A percentile compares a stretch with the other conserved stretches of the same genome.
Conservation (phyloP, 2,797 vertebrate species). For the Sparus aurata region DNA sequence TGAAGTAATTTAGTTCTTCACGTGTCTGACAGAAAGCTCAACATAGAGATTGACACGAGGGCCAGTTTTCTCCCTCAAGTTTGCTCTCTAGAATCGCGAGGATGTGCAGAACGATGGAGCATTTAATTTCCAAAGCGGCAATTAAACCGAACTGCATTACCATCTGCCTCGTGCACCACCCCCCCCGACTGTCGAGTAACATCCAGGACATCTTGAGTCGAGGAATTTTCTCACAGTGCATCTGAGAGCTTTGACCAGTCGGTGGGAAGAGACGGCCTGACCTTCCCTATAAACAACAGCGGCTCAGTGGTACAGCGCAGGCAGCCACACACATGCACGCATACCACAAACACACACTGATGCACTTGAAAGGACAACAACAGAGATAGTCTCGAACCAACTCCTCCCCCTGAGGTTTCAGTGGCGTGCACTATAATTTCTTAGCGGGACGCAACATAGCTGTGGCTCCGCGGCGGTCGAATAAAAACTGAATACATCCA, state of each 20-base stretch:
- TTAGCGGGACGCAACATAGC: constrained; percentile 63
- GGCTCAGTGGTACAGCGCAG: constrained; percentile 32
- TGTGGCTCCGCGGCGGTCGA: constrained; percentile 35
- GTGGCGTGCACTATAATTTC: constrained; percentile 61
- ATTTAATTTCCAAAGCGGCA: constrained; percentile 19
- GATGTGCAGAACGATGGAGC: background rate
- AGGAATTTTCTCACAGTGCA: constrained; percentile 62
- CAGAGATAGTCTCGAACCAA: constrained; percentile 53
- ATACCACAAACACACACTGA: constrained; percentile 21
- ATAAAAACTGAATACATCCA: constrained; percentile 40
- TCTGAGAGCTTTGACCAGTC: constrained; percentile 49
- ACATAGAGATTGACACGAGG: background rate
- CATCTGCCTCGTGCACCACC: no score
- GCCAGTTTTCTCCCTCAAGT: background rate
- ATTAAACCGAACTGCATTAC: constrained; percentile 2
- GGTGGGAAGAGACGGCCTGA: constrained; percentile 62
- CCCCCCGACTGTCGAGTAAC: constrained; percentile 2
- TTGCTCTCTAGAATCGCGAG: constrained; percentile 2
- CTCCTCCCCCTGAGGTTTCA: constrained; percentile 40
- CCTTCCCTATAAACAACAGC: constrained; percentile 68
- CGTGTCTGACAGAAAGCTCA: background rate
- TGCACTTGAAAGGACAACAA: constrained; percentile 25
- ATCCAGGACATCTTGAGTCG: constrained; percentile 9
- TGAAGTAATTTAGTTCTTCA: background rate
- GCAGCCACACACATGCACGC: constrained; percentile 12